Evolutionary conservation across 2,797 vertebrate genomes (phyloP), one percentile per base, ranked within the genome.

Genomic region (Macroramphosus scolopax): DNA sequence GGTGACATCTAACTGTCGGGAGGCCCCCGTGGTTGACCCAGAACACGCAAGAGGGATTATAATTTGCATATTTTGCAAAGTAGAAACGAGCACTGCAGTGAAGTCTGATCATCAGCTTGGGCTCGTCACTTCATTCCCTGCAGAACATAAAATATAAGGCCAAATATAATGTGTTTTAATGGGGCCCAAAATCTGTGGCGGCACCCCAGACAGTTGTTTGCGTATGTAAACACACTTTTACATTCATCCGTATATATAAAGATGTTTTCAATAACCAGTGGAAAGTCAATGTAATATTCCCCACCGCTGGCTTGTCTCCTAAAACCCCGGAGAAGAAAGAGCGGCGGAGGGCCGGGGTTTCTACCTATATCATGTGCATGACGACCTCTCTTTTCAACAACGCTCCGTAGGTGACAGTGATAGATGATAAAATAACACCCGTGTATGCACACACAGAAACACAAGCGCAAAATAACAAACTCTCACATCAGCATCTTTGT

Each of bases 401-500:
- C 56, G 46, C 58, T 46, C 54, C 43, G 28, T 14, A 20, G 16
- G 33, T 54, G 54, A 39, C 39, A 31, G 44, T 73, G 58, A 65
- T 66, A 75, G 67, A 75, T 71, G 26, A 57, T 51, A 31, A 60
- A 72, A 59, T 14, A 65, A 55, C 52, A 54, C 40, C 28, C 37
- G 14, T 32, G 47, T 56, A 25, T 39, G 25, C 28, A 45, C 35
- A 26, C 36, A 49, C 44, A 43, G 32, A 75, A 58, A 68, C 60
- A 54, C 47, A 52, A 46, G 41, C 42, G 42, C 29, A 41, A 51
- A 47, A 51, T 47, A 63, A 58, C 52, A 71, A 55, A 54, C 52
- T 67, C 62, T 79, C 64, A 62, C 64, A 75, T 70, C 53, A 53
- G 25, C 56, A 60, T 74, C 62, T 81, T 69, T 68, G 71, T 75